A percentile compares a stretch with the other conserved stretches of the same genome.
Conservation (phyloP, 2,113 vertebrate species). For the Eonycteris spelaea region DNA sequence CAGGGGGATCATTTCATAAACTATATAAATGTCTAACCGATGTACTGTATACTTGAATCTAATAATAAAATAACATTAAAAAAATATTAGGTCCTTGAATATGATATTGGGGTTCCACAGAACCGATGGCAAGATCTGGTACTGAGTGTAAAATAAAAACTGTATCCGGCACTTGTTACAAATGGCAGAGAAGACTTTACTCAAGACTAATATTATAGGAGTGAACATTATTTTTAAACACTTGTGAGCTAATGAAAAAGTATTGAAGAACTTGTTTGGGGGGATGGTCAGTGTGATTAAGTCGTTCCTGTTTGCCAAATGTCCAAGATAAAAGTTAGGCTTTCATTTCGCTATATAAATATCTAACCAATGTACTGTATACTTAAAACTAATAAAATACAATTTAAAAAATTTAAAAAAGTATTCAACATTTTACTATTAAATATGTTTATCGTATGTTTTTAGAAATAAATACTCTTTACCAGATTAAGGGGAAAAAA, state of each 20-base stretch:
- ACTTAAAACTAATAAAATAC: no score
- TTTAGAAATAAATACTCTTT: no score
- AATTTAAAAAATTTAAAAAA: no score
- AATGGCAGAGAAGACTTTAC: neutral
- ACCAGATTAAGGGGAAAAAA: no score
- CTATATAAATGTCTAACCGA: no score
- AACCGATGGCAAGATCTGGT: neutral
- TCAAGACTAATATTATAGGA: neutral
- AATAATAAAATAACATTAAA: no score
- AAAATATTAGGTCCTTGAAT: neutral
- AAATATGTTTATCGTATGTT: no score
- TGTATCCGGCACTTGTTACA: neutral
- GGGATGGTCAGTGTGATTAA: neutral
- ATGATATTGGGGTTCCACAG: neutral
- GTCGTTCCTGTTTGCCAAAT: neutral
- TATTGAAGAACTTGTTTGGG: neutral
- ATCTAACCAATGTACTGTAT: no score
- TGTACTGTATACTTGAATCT: no score
- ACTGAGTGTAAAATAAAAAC: neutral
- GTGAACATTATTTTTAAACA: neutral
- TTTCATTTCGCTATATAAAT: neutral
- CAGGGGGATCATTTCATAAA: no score
- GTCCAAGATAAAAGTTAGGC: neutral
- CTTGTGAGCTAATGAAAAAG: neutral
- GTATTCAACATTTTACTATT: no score